Evolutionary conservation across 2,113 vertebrate genomes (phyloP), one percentile per base, ranked within the genome.

Genomic region (Tursiops truncatus): DNA sequence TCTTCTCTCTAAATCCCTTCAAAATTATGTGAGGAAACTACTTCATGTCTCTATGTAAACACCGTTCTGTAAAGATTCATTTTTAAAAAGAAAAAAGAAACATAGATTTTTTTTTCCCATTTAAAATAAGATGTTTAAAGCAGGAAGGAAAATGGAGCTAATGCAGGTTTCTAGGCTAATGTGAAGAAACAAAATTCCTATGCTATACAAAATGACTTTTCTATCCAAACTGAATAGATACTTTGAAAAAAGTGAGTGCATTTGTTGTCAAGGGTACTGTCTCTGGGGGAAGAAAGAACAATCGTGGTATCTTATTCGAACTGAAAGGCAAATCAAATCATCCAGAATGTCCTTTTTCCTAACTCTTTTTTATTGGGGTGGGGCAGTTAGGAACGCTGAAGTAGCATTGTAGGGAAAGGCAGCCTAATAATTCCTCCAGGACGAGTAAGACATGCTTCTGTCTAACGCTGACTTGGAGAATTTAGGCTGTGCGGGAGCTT

Each of bases 1-100:
- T 94, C 82, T n/a, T 88, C 53, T 89, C 36, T 95, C 36, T 90
- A 80, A 81, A 74, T 85, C 50, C 47, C 84, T 91, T 95, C 89
- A 68, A 89, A 86, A 81, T 12, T 62, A 47, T 77, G 28, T n/a
- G 63, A 95, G 44, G 63, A 70, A 97, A 68, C 21, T 47, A 79
- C 38, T 95, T 84, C 56, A 21, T 73, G 11, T 68, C 91, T 88
- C 60, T 77, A 6, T 65, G 23, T 76, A 83, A 91, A 94, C n/a
- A 77, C 8, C 56, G 8, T 95, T 92, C 71, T 74, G 8, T 44
- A 60, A 44, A 92, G 71, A 73, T 87, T 21, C 12, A 13, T 89
- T 93, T 96, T 76, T 76, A n/a, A 81, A 91, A 87, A 90, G n/a
- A 73, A 60, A 87, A 53, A 25, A 53, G 21, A 10, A 77, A 90